Percentiles rank a stretch among this genome's conserved stretches.
Evolutionary conservation across 2,797 vertebrate genomes (phyloP).

Genomic region (Myripristis murdjan): DNA sequence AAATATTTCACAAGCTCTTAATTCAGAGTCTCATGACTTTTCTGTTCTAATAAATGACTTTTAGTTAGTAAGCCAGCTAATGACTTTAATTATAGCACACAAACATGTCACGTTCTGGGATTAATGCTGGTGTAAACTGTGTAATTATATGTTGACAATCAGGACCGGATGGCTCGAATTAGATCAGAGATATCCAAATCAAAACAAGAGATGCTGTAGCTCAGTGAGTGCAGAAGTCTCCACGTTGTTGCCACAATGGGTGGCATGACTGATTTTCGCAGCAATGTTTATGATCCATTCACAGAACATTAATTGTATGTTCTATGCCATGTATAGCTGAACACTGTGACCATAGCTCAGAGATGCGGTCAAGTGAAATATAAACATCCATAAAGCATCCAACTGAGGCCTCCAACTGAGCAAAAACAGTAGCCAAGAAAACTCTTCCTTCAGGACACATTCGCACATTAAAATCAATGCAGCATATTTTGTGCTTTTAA

Average conservation of each 20-base stretch:
- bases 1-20: too few relatives aligned
- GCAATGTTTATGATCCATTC: not conserved
- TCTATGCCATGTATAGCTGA: not conserved
- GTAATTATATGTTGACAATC: not conserved
- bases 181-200: not conserved
- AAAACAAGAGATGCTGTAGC: not conserved
- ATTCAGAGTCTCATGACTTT: too few relatives aligned
- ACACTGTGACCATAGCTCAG: too few relatives aligned
- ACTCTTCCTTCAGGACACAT: slow-evolving; percentile 13
- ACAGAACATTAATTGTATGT: not conserved
- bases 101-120: not conserved
- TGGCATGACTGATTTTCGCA: not conserved
- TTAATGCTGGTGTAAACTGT: not conserved
- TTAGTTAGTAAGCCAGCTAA: too few relatives aligned
- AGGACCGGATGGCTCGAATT: not conserved
- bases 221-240: not conserved
- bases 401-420: not conserved
- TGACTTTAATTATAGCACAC: not conserved
- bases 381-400: not conserved
- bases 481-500: slow-evolving; percentile 15
- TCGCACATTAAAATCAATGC: slow-evolving; percentile 19
- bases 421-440: not conserved
- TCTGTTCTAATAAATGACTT: too few relatives aligned
- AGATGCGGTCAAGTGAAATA: slow-evolving; percentile 2
- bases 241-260: not conserved